Evolutionary conservation across 2,797 vertebrate genomes (phyloP).

Genomic region (Megaceryle alcyon): DNA sequence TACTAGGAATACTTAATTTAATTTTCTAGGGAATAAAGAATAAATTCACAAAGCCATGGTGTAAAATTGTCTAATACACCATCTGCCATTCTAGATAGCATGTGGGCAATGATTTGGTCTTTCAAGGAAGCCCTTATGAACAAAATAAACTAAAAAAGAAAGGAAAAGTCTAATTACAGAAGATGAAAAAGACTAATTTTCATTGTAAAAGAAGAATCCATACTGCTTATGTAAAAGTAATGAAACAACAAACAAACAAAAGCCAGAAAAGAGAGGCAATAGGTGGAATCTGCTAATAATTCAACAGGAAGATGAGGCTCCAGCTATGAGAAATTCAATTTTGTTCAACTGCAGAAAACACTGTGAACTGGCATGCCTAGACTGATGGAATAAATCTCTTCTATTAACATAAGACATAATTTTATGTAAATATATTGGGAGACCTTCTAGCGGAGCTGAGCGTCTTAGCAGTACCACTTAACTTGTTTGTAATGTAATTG

Average conservation of each 20-base stretch:
- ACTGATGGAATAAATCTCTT: conserved; percentile 67
- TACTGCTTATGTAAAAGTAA: neutral
- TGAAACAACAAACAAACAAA: neutral
- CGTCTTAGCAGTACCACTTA: conserved; percentile 75
- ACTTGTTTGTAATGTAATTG: conserved; percentile 85
- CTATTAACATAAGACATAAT: conserved; percentile 75
- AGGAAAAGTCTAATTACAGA: conserved; percentile 11
- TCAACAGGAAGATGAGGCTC: conserved; percentile 49
- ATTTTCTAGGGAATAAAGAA: conserved; percentile 55
- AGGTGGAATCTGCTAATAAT: conserved; percentile 53
- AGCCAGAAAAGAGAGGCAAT: neutral
- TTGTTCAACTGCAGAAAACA: conserved; percentile 58
- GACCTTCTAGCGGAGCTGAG: conserved; percentile 60
- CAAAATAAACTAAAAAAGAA: neutral
- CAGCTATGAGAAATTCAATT: conserved; percentile 60
- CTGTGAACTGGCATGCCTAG: conserved; percentile 55
- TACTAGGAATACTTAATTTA: conserved; percentile 19
- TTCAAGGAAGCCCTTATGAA: conserved; percentile 17
- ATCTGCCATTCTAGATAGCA: neutral
- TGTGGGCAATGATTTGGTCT: conserved; percentile 8
- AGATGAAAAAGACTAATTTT: conserved; percentile 4
- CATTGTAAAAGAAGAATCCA: conserved; percentile 5
- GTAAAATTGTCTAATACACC: conserved; percentile 22
- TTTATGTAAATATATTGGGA: conserved; percentile 75
- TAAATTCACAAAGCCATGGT: neutral